Percentiles rank a stretch among this genome's conserved stretches.
Evolutionary conservation across 2,113 vertebrate genomes (phyloP).

Genomic region (Spilogale gracilis): DNA sequence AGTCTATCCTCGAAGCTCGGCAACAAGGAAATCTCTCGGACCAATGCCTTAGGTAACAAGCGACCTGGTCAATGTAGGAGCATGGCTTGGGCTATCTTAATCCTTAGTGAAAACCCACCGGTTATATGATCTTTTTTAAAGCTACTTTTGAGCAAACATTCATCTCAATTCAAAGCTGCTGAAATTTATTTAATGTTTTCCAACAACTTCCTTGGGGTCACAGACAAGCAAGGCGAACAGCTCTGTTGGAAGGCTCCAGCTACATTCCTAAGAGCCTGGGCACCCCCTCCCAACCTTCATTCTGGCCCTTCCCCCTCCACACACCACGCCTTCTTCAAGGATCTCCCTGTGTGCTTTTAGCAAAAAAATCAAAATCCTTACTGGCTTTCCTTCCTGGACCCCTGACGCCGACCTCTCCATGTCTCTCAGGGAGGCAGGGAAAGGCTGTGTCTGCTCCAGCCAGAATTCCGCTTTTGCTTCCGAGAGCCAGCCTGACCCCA

Average conservation of each 20-base stretch:
- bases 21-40: neutral
- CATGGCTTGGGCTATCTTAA: rapidly evolving
- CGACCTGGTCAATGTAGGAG: rapidly evolving
- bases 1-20: neutral
- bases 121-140: neutral
- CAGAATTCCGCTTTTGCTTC: neutral
- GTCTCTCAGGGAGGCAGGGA: neutral
- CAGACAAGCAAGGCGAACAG: neutral
- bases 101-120: neutral
- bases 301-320: neutral
- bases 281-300: rapidly evolving
- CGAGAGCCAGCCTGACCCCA: neutral
- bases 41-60: neutral
- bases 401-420: no score
- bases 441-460: neutral
- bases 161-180: neutral
- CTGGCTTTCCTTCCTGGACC: neutral
- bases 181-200: neutral
- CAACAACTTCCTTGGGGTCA: neutral
- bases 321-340: neutral
- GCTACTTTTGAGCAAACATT: neutral
- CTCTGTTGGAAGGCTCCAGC: neutral
- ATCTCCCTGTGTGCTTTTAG: neutral
- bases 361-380: neutral
- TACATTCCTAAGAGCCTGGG: neutral